Base-by-base conservation (phyloP, 1,140 invertebrate genomes). In the Trigoniulus corallinus region DNA sequence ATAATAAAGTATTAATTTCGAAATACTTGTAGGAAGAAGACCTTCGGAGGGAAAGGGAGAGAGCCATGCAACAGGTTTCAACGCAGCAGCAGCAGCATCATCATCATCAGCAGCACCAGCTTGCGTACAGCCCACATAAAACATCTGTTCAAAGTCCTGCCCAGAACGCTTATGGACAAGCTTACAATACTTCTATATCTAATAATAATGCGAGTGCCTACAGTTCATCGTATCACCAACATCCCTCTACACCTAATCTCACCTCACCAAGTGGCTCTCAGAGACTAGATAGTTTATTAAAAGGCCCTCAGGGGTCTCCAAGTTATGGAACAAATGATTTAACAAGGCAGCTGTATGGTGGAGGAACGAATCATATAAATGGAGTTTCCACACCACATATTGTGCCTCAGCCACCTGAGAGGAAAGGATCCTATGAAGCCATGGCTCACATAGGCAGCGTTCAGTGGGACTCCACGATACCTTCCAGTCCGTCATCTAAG, bases 61-160 rank as follows among this genome's bases (percentile, higher is more conserved):
- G 51, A 54, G 53, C 41, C 48, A 61, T 46, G 42, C 62, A 53
- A 51, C 12, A 18, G 37, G 37, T 39, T 39, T 39, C 18, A 18
- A 18, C 37, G 37, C 51, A 53, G 25, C 51, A 56, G 27, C 53
- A 55, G 15, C 52, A 50, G 23, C 54, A 53, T 27, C 48, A 42
- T 2, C 25, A 41, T 13, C 40, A 2, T n/a, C 24, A 23, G 2
- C 41, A 59, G 52, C 23, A 47, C 24, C 37, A 24, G 20, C 54
- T 52, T 40, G 47, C 43, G 18, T 46, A 52, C 50, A 74, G 48
- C 15, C 55, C 51, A 26, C 56, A 59, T 39, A 18, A n/a, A n/a
- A n/a, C n/a, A n/a, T n/a, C n/a, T n/a, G n/a, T n/a, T n/a, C n/a
- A n/a, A n/a, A n/a, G n/a, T n/a, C n/a, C n/a, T n/a, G n/a, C n/a